Conservation (phyloP, 1,140 invertebrate species). For the roundworm (Caenorhabditis elegans) region DNA sequence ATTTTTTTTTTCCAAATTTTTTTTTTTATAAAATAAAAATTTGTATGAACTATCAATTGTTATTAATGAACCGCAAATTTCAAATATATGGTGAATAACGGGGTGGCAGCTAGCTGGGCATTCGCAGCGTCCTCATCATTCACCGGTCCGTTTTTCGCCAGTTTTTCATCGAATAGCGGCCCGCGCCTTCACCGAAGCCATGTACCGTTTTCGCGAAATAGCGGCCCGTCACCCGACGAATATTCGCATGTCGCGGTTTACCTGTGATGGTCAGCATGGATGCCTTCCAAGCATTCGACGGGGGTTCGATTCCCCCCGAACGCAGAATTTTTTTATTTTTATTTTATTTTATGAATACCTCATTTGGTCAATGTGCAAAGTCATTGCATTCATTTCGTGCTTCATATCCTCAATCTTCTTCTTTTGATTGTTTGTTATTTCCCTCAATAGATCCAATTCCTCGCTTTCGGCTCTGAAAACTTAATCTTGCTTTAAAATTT, state of each 20-base stretch:
- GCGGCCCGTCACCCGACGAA: too few relatives aligned
- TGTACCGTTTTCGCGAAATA: too few relatives aligned
- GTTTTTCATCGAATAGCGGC: too few relatives aligned
- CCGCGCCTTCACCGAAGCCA: too few relatives aligned
- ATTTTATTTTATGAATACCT: conserved; percentile 8
- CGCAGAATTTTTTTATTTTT: background rate
- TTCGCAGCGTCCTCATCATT: conserved; percentile 53
- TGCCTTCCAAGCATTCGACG: conserved; percentile 69
- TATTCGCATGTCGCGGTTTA: too few relatives aligned
- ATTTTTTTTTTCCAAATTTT: too few relatives aligned
- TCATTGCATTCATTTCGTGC: conserved; percentile 28
- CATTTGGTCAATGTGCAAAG: conserved; percentile 35
- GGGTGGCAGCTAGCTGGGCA: too few relatives aligned
- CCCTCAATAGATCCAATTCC: conserved; percentile 16
- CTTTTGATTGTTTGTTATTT: conserved; percentile 39
- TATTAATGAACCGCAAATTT: too few relatives aligned
- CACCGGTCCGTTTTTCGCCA: conserved; percentile 5
- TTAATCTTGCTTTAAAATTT: background rate
- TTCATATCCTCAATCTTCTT: conserved; percentile 34
- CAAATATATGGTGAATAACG: too few relatives aligned
- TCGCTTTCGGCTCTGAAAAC: background rate
- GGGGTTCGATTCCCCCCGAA: conserved; percentile 63
- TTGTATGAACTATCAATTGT: too few relatives aligned
- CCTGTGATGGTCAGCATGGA: conserved; percentile 67
- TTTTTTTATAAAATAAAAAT: too few relatives aligned